Evolutionary conservation across 2,888 invertebrate genomes (phyloP).

Genomic region (Euclidia mi): DNA sequence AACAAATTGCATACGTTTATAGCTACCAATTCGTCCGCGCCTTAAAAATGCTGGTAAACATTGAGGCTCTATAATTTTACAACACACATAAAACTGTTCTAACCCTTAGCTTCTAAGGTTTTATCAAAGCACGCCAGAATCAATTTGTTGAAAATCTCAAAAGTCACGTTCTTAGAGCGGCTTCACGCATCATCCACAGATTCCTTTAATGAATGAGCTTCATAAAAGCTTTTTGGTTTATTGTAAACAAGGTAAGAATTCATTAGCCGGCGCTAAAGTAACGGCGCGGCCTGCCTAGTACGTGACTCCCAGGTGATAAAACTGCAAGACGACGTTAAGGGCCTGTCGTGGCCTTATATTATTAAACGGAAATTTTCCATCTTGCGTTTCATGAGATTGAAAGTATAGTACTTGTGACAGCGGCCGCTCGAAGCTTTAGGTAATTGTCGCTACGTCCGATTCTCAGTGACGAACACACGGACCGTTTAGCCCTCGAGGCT

Average conservation of each 20-base stretch:
- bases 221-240: conserved; percentile 83
- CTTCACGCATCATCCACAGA: conserved; percentile 79
- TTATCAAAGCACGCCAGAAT: conserved; percentile 63
- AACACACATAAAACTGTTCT: conserved; percentile 53
- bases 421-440: conserved; percentile 26
- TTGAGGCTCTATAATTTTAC: conserved; percentile 54
- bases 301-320: conserved; percentile 82
- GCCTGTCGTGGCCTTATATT: conserved; percentile 70
- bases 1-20: conserved; percentile 42
- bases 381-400: conserved; percentile 58
- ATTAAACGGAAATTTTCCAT: conserved; percentile 69
- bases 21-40: conserved; percentile 24
- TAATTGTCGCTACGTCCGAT: background rate
- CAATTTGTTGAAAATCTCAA: conserved; percentile 71
- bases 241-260: conserved; percentile 85
- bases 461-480: background rate
- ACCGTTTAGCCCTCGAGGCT: background rate
- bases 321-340: conserved; percentile 62
- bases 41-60: conserved; percentile 35
- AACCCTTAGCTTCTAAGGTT: conserved; percentile 63
- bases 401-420: conserved; percentile 50
- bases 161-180: conserved; percentile 77
- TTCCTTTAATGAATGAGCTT: conserved; percentile 78
- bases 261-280: conserved; percentile 74
- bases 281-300: conserved; percentile 65